phyloP scores from a whole-genome alignment of 2,797 vertebrate genomes.

The Bradypodion pumilum region DNA sequence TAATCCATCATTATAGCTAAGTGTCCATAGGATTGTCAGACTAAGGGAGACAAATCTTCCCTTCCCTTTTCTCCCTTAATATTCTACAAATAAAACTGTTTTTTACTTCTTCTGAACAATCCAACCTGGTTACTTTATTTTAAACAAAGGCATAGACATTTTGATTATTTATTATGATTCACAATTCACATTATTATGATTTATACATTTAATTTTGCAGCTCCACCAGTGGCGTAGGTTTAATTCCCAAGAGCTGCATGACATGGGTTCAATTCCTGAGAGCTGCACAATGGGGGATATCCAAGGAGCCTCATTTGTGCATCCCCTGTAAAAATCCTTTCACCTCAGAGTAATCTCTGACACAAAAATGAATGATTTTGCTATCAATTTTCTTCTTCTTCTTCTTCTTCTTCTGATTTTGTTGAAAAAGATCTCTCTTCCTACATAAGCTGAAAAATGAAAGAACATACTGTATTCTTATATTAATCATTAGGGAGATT shows the following conservation, averaged over 20 bases:
- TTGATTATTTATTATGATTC: background rate
- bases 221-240: too few species aligned
- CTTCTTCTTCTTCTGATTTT: conserved; percentile 13
- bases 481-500: conserved; percentile 49
- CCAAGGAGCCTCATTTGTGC: too few species aligned
- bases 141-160: background rate
- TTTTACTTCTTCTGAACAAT: background rate
- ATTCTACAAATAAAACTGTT: background rate
- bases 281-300: too few species aligned
- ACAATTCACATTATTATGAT: too few species aligned
- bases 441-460: conserved; percentile 51
- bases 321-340: too few species aligned
- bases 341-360: too few species aligned
- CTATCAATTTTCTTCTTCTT: too few species aligned
- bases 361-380: too few species aligned
- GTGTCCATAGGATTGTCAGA: background rate
- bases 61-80: background rate
- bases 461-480: conserved; percentile 52
- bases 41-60: too few species aligned
- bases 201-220: background rate
- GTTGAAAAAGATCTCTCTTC: conserved; percentile 51
- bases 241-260: too few species aligned
- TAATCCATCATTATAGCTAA: background rate
- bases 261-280: too few species aligned
- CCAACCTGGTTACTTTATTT: background rate